Conservation (phyloP, 2,113 vertebrate genomes). For the Semnornis frantzii region DNA sequence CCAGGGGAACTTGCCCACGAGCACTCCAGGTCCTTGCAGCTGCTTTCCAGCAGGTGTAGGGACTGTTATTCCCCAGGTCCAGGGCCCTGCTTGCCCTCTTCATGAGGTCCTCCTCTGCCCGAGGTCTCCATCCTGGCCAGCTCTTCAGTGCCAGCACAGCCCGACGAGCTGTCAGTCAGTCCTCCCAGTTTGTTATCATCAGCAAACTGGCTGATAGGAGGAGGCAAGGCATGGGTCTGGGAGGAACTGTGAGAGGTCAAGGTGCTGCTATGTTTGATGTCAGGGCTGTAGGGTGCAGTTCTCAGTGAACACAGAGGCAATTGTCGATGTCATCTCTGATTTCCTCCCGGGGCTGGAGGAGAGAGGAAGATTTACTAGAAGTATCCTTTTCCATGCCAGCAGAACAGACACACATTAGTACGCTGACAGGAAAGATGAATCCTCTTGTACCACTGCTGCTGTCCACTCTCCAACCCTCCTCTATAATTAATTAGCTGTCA, state of each 20-base stretch:
- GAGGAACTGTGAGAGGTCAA: neutral
- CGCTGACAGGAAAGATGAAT: constrained; percentile 71
- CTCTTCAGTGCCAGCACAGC: too few species aligned
- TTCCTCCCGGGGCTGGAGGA: constrained; percentile 66
- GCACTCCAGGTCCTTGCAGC: too few species aligned
- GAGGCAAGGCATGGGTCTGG: fast-evolving
- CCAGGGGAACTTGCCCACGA: too few species aligned
- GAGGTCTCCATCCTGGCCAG: too few species aligned
- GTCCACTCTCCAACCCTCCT: constrained; percentile 65
- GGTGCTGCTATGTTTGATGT: constrained; percentile 46
- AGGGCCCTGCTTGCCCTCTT: too few species aligned
- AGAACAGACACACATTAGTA: constrained; percentile 50
- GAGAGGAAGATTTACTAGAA: constrained; percentile 70
- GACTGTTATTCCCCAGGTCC: too few species aligned
- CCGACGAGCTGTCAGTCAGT: too few species aligned
- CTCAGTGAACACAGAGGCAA: constrained; percentile 64
- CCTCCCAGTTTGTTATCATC: too few species aligned
- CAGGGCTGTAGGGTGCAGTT: constrained; percentile 50
- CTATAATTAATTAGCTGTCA: constrained; percentile 83
- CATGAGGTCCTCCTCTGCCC: too few species aligned
- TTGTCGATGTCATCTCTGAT: constrained; percentile 76
- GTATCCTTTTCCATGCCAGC: constrained; percentile 19
- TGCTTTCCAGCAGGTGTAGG: too few species aligned
- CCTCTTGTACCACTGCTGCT: constrained; percentile 41
- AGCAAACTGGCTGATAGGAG: neutral